Conservation (phyloP, 1,140 invertebrate genomes). For the Leptopilina boulardi region DNA sequence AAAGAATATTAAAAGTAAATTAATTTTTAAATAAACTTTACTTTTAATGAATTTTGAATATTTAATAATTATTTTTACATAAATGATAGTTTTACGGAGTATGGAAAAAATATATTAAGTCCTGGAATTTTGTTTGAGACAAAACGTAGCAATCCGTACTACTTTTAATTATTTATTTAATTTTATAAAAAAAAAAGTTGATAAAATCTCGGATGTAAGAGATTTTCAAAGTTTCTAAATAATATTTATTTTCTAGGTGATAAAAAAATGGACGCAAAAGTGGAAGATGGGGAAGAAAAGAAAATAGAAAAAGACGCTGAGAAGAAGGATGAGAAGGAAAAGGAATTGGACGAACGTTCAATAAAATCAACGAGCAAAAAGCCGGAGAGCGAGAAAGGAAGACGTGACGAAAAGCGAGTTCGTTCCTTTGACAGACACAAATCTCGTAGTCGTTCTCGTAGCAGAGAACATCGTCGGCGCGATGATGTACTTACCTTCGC, state of each 20-base stretch:
- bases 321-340: slow-evolving; percentile 69
- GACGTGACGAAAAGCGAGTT: slow-evolving; percentile 68
- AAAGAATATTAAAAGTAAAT: too few species aligned
- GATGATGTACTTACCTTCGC: slow-evolving; percentile 80
- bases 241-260: slow-evolving; percentile 46
- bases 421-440: slow-evolving; percentile 71
- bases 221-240: too few species aligned
- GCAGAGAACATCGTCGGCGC: slow-evolving; percentile 68
- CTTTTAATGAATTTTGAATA: too few species aligned
- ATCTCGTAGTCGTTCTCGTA: slow-evolving; percentile 67
- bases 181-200: too few species aligned
- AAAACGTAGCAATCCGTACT: too few species aligned
- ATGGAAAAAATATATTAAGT: too few species aligned
- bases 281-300: slow-evolving; percentile 60
- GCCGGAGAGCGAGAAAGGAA: slow-evolving; percentile 68
- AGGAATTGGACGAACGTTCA: slow-evolving; percentile 70
- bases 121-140: too few species aligned
- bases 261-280: slow-evolving; percentile 68
- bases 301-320: slow-evolving; percentile 58
- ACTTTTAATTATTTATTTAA: too few species aligned
- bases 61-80: too few species aligned
- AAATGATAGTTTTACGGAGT: too few species aligned
- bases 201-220: too few species aligned
- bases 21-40: too few species aligned
- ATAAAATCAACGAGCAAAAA: slow-evolving; percentile 73